These are phyloP conservation scores for Siniperca obscura DNA, from an alignment of 2,797 vertebrate genomes.

Conservation along the genomic window DNA sequence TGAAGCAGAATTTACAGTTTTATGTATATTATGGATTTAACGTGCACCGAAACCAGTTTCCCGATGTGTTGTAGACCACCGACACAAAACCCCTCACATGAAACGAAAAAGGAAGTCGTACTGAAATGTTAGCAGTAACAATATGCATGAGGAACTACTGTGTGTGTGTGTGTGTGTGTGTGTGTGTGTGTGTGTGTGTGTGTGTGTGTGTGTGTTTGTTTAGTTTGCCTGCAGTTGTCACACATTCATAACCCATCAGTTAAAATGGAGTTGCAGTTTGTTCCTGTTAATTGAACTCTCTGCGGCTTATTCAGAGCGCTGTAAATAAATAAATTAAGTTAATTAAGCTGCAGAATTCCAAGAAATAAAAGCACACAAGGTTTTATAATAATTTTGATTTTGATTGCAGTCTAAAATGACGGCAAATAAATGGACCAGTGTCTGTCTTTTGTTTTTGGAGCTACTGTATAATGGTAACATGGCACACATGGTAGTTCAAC, in stretches of 20 bases:
- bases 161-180: background rate
- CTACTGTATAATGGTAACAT: conserved; percentile 58
- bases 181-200: background rate
- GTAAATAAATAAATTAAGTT: conserved; percentile 30
- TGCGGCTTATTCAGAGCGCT: conserved; percentile 8
- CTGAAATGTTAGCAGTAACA: background rate
- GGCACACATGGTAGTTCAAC: conserved; percentile 39
- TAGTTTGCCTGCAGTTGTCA: conserved; percentile 14
- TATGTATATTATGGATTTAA: conserved; percentile 16
- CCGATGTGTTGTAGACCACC: background rate
- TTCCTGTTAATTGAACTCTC: background rate
- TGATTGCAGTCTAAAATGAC: background rate
- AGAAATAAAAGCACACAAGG: conserved; percentile 49
- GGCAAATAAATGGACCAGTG: conserved; percentile 2
- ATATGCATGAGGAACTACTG: conserved; percentile 6
- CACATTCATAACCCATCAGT: background rate
- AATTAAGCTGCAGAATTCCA: conserved; percentile 20
- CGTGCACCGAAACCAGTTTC: conserved; percentile 10
- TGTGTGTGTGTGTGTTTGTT: background rate
- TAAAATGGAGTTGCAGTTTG: background rate
- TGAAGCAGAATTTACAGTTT: conserved; percentile 22
- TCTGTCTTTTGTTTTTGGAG: conserved; percentile 20
- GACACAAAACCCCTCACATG: background rate
- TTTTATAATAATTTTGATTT: conserved; percentile 12
- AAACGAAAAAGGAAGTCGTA: background rate